Base-by-base conservation (phyloP, 1,140 invertebrate species). In the Drosophila carrolli region DNA sequence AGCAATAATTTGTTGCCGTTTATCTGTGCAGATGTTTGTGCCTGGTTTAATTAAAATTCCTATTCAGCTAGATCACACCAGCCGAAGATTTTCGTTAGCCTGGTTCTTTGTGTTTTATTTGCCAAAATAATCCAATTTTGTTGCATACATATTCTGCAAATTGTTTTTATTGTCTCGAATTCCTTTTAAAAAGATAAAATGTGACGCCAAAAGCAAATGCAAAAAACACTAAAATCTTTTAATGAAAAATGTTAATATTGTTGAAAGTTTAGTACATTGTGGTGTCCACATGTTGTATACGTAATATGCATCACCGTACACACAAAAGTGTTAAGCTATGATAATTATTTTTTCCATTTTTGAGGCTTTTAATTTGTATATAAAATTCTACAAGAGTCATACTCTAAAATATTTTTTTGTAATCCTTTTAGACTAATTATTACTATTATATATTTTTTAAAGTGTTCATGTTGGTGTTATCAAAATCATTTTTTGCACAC, bases 41-140 rank as follows among this genome's bases (percentile, higher is more conserved):
- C 51, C 81, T 61, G 58, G 75, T 77, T 88, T 89, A 88, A 88
- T 88, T 88, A 80, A 88, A 86, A 89, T 88, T 73, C 62, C 62
- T 62, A 79, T 76, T 72, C 76, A 78, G 61, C 27, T 48, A 7
- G 19, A 14, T 6, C 43, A 32, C 38, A 29, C 47, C 35, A 13
- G 16, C 37, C 32, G 16, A 40, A 37, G 29, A 71, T 48, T 71
- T 70, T 58, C 29, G 65, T 48, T 53, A 71, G 68, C 50, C 68
- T 48, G 35, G 16, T 35, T 27, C 43, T 43, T 7, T 13, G 16
- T 32, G 35, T 51, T 75, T 40, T 50, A 57, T 75, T 75, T 75
- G 38, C 43, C 53, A 65, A 56, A 35, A 51, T 75, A 75, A 75
- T 75, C 71, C 57, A 75, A 75, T 75, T 75, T 75, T 57, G 71